phyloP scores from a whole-genome alignment of 2,888 invertebrate species.

The Caradrina clavipalpis region DNA sequence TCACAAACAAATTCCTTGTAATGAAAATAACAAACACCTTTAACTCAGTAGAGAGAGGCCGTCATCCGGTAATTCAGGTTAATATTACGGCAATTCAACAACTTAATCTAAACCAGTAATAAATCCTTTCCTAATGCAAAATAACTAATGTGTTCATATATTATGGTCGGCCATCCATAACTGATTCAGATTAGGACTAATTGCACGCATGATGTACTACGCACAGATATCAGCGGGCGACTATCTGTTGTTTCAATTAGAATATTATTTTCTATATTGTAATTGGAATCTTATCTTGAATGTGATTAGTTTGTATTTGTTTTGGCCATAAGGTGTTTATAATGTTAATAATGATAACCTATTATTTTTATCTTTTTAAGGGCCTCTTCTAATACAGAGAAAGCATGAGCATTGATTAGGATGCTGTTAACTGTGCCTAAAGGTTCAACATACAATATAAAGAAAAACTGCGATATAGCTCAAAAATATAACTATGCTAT shows the following conservation, averaged over 20 bases:
- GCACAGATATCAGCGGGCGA: slow-evolving; percentile 55
- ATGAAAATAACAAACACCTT: too few species aligned
- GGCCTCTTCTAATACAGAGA: too few species aligned
- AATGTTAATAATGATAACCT: too few species aligned
- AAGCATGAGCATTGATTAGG: too few species aligned
- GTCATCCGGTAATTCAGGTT: neutral
- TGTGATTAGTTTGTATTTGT: neutral
- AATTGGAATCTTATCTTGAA: slow-evolving; percentile 10
- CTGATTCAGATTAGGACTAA: slow-evolving; percentile 71
- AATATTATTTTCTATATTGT: slow-evolving; percentile 19
- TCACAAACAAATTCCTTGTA: too few species aligned
- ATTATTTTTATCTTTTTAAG: too few species aligned
- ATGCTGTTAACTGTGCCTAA: too few species aligned
- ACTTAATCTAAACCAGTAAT: slow-evolving; percentile 24
- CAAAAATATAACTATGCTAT: too few species aligned
- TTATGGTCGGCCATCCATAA: slow-evolving; percentile 64
- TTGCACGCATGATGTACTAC: slow-evolving; percentile 68
- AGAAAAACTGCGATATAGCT: too few species aligned
- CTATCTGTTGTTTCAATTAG: slow-evolving; percentile 56
- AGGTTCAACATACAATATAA: too few species aligned
- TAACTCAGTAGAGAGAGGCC: too few species aligned
- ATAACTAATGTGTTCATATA: slow-evolving; percentile 53
- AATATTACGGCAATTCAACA: slow-evolving; percentile 15
- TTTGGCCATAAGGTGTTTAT: too few species aligned
- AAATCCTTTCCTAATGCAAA: slow-evolving; percentile 40